phyloP scores from a whole-genome alignment of 2,113 vertebrate species.

The Poecilia latipinna region DNA sequence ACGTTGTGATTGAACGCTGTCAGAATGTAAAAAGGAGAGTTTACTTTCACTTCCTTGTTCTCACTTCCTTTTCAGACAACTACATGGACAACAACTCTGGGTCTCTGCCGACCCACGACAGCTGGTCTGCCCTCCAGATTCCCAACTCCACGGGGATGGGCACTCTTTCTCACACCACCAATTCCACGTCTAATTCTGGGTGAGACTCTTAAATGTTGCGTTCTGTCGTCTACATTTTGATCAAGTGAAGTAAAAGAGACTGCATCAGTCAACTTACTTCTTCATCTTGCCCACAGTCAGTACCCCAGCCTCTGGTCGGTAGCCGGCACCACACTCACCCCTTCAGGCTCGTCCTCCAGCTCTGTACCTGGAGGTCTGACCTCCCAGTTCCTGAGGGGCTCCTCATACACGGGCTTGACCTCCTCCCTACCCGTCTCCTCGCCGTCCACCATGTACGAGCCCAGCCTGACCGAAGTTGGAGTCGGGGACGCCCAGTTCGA shows the following conservation, averaged over 20 bases:
- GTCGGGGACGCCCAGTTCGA: slow-evolving; percentile 82
- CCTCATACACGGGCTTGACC: slow-evolving; percentile 81
- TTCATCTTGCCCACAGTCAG: slow-evolving; percentile 68
- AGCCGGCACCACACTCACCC: slow-evolving; percentile 77
- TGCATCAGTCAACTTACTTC: neutral
- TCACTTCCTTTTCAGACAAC: slow-evolving; percentile 66
- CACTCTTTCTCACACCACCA: slow-evolving; percentile 77
- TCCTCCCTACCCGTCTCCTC: slow-evolving; percentile 82
- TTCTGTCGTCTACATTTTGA: neutral
- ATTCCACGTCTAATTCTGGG: slow-evolving; percentile 80
- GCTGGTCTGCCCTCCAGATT: slow-evolving; percentile 82
- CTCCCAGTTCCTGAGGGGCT: slow-evolving; percentile 82
- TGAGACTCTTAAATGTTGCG: slow-evolving; percentile 27
- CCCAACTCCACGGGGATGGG: slow-evolving; percentile 82
- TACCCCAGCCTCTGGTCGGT: slow-evolving; percentile 85
- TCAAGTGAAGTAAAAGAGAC: neutral
- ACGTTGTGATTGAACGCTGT: neutral
- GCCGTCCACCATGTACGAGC: slow-evolving; percentile 82
- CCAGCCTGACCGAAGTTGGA: slow-evolving; percentile 74
- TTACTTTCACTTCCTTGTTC: neutral
- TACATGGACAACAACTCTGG: slow-evolving; percentile 82
- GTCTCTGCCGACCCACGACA: slow-evolving; percentile 76
- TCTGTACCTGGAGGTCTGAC: slow-evolving; percentile 78
- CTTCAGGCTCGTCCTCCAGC: slow-evolving; percentile 76
- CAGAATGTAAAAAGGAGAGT: neutral